A percentile compares a stretch with the other conserved stretches of the same genome.
Conservation (phyloP, 2,888 invertebrate genomes). For the Mantis religiosa region DNA sequence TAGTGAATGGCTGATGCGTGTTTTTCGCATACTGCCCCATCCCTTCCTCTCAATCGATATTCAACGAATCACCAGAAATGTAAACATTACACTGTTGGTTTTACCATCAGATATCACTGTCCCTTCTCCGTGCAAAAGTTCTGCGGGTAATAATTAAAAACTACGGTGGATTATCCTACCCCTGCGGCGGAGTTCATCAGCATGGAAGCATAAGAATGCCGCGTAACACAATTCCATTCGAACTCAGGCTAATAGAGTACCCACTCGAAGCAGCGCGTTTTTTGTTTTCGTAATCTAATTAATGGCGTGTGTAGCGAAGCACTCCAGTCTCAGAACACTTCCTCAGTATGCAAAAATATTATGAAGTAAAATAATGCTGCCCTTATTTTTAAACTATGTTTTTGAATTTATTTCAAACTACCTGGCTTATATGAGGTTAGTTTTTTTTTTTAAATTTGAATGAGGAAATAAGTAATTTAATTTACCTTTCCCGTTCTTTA, state of each 20-base stretch:
- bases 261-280: too few relatives aligned
- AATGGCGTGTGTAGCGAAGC: background rate
- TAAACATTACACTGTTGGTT: background rate
- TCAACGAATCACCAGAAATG: background rate
- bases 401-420: too few relatives aligned
- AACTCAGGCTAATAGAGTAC: background rate
- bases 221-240: background rate
- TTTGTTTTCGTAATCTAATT: background rate
- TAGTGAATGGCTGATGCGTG: background rate
- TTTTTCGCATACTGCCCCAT: background rate
- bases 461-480: too few relatives aligned
- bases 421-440: too few relatives aligned
- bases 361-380: too few relatives aligned
- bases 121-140: background rate
- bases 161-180: background rate
- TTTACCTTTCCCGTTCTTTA: too few relatives aligned
- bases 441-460: too few relatives aligned
- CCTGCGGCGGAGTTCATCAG: background rate
- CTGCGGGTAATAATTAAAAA: background rate
- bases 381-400: too few relatives aligned
- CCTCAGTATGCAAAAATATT: too few relatives aligned
- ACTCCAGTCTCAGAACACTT: background rate
- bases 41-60: background rate
- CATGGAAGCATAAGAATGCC: background rate
- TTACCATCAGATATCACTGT: background rate